Evolutionary conservation across 2,113 vertebrate species (phyloP), one percentile per base, ranked within the genome.

Genomic region (Gadus macrocephalus): DNA sequence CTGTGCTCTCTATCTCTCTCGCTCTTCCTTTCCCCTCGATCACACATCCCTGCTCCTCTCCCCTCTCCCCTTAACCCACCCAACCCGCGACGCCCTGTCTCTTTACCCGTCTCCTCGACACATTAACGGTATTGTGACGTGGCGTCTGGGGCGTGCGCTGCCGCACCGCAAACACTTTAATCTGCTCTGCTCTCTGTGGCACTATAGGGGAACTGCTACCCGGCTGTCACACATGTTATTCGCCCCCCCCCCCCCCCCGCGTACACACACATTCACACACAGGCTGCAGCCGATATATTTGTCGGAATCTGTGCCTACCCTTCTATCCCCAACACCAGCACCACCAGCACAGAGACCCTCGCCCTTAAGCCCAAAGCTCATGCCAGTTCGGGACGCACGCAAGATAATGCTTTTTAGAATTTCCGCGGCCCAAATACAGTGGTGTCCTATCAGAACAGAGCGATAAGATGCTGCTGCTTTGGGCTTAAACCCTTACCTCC

Each of bases 61-160:
- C 5, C 28, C 28, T 31, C 28, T 31, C 6, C 31, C 6, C 31
- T 35, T 35, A 35, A 58, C 55, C 15, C 55, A 58, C 59, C 7
- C 61, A 66, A 65, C 75, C 68, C 78, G 42, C 72, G n/a, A n/a
- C 65, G 75, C 14, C 31, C 31, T 35, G 31, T 35, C 31, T 35
- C 31, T 35, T 35, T 4, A 35, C 83, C 78, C 87, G 82, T 86
- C 86, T 88, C 83, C 78, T 85, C 81, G 80, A 87, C 86, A 90
- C 88, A 88, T 89, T 83, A 87, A 91, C 87, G 85, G 83, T 85
- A 88, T 89, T 88, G 88, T 90, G 89, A 89, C 81, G 77, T 83
- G 81, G 86, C 82, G 80, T 90, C 86, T 87, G 78, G 86, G 82
- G 88, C 80, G 75, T 73, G 27, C 76, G 73, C 80, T 83, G 80